Evolutionary conservation across 2,113 vertebrate genomes (phyloP).

Genomic region (Opisthocomus hoazin): DNA sequence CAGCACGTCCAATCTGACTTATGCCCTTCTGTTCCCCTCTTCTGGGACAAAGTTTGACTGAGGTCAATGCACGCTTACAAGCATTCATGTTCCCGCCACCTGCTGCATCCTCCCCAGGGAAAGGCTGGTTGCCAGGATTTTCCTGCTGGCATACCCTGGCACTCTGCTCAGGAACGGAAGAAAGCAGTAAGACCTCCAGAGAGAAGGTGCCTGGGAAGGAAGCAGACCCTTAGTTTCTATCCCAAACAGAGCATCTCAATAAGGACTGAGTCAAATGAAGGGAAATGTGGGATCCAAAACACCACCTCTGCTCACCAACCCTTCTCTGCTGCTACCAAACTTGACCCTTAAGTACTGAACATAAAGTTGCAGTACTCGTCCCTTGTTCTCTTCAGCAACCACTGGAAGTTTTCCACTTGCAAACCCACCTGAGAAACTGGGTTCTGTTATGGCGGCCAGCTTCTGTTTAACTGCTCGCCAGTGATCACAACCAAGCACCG

Average conservation of each 20-base stretch:
- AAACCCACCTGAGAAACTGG: neutral
- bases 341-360: neutral
- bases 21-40: neutral
- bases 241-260: neutral
- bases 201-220: neutral
- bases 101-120: neutral
- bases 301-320: neutral
- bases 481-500: neutral
- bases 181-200: neutral
- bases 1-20: neutral
- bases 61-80: neutral
- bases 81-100: neutral
- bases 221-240: neutral
- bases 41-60: neutral
- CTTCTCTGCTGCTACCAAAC: neutral
- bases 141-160: neutral
- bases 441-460: neutral
- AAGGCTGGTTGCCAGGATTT: neutral
- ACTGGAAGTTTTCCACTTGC: neutral
- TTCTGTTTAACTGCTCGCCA: neutral
- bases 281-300: neutral
- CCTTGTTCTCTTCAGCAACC: neutral
- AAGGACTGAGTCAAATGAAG: neutral
- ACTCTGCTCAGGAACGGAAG: neutral
- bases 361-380: neutral